A percentile compares a stretch with the other conserved stretches of the same genome.
Conservation (phyloP, 92 coral and sea anemone species). For the Bergia puertoricense region DNA sequence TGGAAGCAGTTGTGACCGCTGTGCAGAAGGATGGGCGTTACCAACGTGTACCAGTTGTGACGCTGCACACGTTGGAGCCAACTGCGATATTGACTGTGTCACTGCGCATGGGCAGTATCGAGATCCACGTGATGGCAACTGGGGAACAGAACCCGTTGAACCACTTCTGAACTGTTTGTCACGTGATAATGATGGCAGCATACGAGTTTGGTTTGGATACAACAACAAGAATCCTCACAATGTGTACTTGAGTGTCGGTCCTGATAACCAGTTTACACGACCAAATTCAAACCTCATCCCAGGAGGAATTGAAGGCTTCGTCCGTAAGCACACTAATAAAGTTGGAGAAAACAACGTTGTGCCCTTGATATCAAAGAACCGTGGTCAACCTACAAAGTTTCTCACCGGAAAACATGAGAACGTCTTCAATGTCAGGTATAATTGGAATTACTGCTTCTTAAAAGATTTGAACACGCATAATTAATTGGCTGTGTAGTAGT, state of each 20-base stretch:
- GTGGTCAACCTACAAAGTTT: conserved; percentile 71
- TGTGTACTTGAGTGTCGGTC: conserved; percentile 77
- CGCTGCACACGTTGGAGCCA: conserved; percentile 81
- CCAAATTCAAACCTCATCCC: conserved; percentile 41
- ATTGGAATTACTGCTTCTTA: background rate
- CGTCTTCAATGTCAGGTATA: conserved; percentile 58
- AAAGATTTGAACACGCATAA: too few relatives aligned
- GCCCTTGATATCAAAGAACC: conserved; percentile 32
- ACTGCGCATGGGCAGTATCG: conserved; percentile 82
- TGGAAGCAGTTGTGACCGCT: conserved; percentile 79
- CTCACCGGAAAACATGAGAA: conserved; percentile 52
- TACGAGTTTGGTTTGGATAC: conserved; percentile 91
- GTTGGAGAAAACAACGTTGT: background rate
- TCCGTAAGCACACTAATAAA: conserved; percentile 20
- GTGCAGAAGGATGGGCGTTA: conserved; percentile 86
- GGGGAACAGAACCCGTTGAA: conserved; percentile 66
- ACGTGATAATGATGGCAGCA: conserved; percentile 51
- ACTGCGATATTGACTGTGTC: conserved; percentile 80
- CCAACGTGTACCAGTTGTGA: conserved; percentile 86
- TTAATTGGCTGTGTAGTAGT: too few relatives aligned
- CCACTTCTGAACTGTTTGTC: conserved; percentile 79
- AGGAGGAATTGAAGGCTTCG: conserved; percentile 62
- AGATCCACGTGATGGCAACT: conserved; percentile 79
- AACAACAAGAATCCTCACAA: conserved; percentile 88
- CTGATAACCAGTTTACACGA: conserved; percentile 71